Evolutionary conservation across 2,797 vertebrate species (phyloP).

Genomic region (Brachymystax lenok): DNA sequence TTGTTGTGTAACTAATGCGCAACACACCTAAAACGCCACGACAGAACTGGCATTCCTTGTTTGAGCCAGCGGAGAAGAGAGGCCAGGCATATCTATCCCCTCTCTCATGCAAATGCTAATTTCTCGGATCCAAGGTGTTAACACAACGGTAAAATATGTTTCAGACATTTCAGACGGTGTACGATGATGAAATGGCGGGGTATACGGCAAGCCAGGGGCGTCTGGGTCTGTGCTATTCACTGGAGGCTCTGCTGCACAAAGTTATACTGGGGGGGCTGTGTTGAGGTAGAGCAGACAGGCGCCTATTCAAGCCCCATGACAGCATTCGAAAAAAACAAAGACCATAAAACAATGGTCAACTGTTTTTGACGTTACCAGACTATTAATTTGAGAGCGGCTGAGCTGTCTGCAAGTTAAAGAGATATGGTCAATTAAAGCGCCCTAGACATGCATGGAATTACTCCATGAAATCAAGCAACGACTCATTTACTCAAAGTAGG

Average conservation of each 20-base stretch:
- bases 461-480: constrained; percentile 53
- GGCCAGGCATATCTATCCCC: neutral
- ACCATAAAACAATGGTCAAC: constrained; percentile 74
- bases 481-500: constrained; percentile 48
- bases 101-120: neutral
- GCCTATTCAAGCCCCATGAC: constrained; percentile 71
- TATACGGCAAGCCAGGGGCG: constrained; percentile 37
- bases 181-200: constrained; percentile 58
- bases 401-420: constrained; percentile 61
- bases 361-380: constrained; percentile 76
- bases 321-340: constrained; percentile 64
- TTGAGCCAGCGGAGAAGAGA: constrained; percentile 33
- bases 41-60: constrained; percentile 71
- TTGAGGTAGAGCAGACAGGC: constrained; percentile 74
- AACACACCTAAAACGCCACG: constrained; percentile 62
- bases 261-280: constrained; percentile 54
- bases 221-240: constrained; percentile 61
- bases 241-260: constrained; percentile 60
- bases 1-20: constrained; percentile 58
- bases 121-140: constrained; percentile 64
- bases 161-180: constrained; percentile 75
- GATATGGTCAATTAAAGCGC: constrained; percentile 70
- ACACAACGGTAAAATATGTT: constrained; percentile 77
- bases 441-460: constrained; percentile 52
- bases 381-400: constrained; percentile 72